Percentiles rank a stretch among this genome's conserved stretches.
phyloP scores from a whole-genome alignment of 2,888 invertebrate species.

The Gibbula magus region DNA sequence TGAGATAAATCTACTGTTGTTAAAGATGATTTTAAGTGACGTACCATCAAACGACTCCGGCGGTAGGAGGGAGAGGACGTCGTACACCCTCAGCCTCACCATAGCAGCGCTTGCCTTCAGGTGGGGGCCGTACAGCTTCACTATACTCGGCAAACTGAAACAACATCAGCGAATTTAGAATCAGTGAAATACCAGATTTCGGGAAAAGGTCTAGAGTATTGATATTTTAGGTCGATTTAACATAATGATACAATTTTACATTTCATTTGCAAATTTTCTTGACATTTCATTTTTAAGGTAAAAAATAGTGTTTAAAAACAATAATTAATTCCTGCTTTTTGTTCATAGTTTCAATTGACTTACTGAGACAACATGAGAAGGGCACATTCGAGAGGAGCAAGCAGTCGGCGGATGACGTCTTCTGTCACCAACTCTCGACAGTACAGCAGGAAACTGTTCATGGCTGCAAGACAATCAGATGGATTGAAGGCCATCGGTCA shows the following conservation, averaged over 20 bases:
- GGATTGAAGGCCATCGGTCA: too few relatives aligned
- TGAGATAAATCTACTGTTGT: too few relatives aligned
- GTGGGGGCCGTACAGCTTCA: constrained; percentile 77
- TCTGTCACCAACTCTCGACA: constrained; percentile 92
- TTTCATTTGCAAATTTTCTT: too few relatives aligned
- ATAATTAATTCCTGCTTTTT: too few relatives aligned
- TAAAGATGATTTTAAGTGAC: background rate
- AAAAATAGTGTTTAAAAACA: too few relatives aligned
- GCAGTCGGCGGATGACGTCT: constrained; percentile 90
- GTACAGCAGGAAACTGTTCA: constrained; percentile 93
- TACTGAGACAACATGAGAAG: constrained; percentile 95
- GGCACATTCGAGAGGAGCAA: constrained; percentile 95
- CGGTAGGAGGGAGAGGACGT: constrained; percentile 86
- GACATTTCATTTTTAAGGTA: too few relatives aligned
- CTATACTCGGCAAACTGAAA: constrained; percentile 71
- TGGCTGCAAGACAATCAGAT: constrained; percentile 79
- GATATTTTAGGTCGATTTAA: too few relatives aligned
- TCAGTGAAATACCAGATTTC: background rate
- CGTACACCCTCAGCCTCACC: constrained; percentile 93
- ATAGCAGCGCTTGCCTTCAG: constrained; percentile 95
- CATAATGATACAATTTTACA: too few relatives aligned
- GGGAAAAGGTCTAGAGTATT: background rate
- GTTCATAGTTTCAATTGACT: constrained; percentile 67
- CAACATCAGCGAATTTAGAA: background rate
- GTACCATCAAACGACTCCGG: constrained; percentile 87